Evolutionary conservation across 2,797 vertebrate genomes (phyloP), one percentile per base, ranked within the genome.

Genomic region (Sorex maritimensis): DNA sequence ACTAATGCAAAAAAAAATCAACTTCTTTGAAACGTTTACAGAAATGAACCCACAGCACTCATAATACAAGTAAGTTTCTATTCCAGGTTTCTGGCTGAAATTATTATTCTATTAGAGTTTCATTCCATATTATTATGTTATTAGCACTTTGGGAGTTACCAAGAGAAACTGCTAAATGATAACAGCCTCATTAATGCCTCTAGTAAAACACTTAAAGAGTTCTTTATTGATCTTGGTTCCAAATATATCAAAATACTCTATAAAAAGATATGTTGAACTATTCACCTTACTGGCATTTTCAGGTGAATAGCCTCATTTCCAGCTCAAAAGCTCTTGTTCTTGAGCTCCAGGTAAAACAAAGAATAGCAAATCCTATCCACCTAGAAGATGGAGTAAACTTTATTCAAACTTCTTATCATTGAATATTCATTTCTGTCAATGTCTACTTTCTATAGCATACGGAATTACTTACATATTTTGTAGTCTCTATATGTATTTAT

Each of bases 171-270:
- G 21, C 84, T 94, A 91, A 92, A 93, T 95, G 89, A 91, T 95
- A 97, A 96, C 81, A 92, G 63, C 87, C 91, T 94, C 88, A 96
- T 95, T 96, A 97, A 96, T 95, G 89, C 92, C 95, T 88, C 94
- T 90, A 95, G 95, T 89, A 86, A 95, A 97, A 95, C 79, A 82
- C 38, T 95, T 92, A 61, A 95, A 88, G 93, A 79, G 83, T 95
- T 90, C 90, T 95, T 97, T 97, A 97, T 96, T 97, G 96, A 97
- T 97, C 92, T 97, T 96, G 72, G 77, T 96, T 94, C 97, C 86
- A 94, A 96, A 97, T 96, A 86, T 67, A 90, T 91, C 96, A 95
- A 81, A 95, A 97, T 73, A 6, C 83, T 96, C 55, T 86, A 83
- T 94, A 61, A 91, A 91, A 55, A 96, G 30, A 84, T 93, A 30